Evolutionary conservation across 2,113 vertebrate genomes (phyloP).

Genomic region (Lophius piscatorius): DNA sequence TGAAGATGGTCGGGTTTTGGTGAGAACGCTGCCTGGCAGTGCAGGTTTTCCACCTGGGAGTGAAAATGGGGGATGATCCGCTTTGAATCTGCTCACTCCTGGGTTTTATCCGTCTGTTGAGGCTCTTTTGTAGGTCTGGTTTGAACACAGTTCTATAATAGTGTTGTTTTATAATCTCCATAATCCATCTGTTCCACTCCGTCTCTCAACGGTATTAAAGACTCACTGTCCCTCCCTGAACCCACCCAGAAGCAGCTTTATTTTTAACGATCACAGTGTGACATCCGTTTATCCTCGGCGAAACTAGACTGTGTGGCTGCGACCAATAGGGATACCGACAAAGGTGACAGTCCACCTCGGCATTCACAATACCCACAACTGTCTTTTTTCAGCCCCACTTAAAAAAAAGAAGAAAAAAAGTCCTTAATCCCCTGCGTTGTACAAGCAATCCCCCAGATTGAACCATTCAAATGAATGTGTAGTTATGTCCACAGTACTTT

Average conservation of each 20-base stretch:
- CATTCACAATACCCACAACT: too few relatives aligned
- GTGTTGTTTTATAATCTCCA: constrained; percentile 48
- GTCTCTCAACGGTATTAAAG: constrained; percentile 26
- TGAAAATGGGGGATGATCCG: too few relatives aligned
- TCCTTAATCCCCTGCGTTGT: too few relatives aligned
- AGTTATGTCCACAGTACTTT: too few relatives aligned
- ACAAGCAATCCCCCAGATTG: too few relatives aligned
- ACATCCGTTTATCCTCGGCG: not conserved
- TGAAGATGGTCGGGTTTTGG: not conserved
- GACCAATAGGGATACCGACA: not conserved
- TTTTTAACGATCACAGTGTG: not conserved
- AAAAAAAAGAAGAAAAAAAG: too few relatives aligned
- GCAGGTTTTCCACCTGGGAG: not conserved
- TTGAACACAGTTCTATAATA: constrained; percentile 30
- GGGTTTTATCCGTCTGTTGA: not conserved
- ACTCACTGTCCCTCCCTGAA: constrained; percentile 9
- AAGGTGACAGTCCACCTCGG: too few relatives aligned
- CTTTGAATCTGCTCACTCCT: not conserved
- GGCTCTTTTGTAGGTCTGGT: constrained; percentile 33
- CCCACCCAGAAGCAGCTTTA: constrained; percentile 6
- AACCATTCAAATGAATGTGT: too few relatives aligned
- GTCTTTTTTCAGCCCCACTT: too few relatives aligned
- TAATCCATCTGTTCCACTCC: constrained; percentile 48
- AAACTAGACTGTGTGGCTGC: not conserved
- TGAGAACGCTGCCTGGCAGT: too few relatives aligned